Percentiles rank a stretch among this genome's conserved stretches.
phyloP scores from a whole-genome alignment of 2,797 vertebrate species.

The Centroberyx gerrardi region DNA sequence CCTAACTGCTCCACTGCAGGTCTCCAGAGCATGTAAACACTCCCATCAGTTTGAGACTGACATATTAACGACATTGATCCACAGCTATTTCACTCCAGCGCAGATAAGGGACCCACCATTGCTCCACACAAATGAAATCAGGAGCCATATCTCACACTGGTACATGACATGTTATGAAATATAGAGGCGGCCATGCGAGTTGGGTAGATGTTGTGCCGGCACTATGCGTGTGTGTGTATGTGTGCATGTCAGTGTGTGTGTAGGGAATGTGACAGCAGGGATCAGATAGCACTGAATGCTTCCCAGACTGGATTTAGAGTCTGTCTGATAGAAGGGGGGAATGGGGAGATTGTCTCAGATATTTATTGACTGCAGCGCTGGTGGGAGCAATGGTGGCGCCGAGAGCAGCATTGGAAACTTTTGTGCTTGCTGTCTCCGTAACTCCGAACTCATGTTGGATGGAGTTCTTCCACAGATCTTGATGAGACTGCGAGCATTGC shows the following conservation, averaged over 20 bases:
- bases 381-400: constrained; percentile 20
- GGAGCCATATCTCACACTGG: constrained; percentile 72
- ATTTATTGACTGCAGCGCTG: constrained; percentile 69
- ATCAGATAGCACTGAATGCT: constrained; percentile 79
- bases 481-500: constrained; percentile 8
- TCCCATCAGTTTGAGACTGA: constrained; percentile 66
- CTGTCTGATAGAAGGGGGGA: constrained; percentile 62
- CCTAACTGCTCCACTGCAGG: constrained; percentile 8
- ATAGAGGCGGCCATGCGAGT: constrained; percentile 68
- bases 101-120: constrained; percentile 72
- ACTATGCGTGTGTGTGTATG: constrained; percentile 23
- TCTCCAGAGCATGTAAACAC: constrained; percentile 50
- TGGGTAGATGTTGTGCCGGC: constrained; percentile 43
- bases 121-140: constrained; percentile 79
- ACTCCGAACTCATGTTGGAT: constrained; percentile 27
- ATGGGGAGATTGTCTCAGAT: constrained; percentile 70
- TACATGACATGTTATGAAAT: constrained; percentile 77
- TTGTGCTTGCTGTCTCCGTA: constrained; percentile 16
- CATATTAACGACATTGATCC: constrained; percentile 70
- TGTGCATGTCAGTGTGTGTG: constrained; percentile 23
- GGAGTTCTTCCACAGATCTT: constrained; percentile 20
- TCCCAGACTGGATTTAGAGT: constrained; percentile 77
- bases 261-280: constrained; percentile 59
- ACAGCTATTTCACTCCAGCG: constrained; percentile 64
- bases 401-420: constrained; percentile 35